A percentile compares a stretch with the other conserved stretches of the same genome.
These are phyloP conservation scores for Daphoenositta chrysoptera DNA, from an alignment of 2,113 vertebrate species.

Conservation along the genomic window DNA sequence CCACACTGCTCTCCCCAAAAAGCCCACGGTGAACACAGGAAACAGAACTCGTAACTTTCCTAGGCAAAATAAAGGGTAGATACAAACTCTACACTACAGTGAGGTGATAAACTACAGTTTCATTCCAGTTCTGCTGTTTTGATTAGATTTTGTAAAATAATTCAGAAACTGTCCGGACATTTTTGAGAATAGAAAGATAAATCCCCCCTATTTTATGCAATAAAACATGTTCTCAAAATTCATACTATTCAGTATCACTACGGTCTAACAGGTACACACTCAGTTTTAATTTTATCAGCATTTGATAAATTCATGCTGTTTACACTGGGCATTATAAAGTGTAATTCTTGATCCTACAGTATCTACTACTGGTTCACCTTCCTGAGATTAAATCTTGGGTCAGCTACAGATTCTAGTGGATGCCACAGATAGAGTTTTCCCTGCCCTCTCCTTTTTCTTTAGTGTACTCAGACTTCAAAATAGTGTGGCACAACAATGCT, in stretches of 20 bases:
- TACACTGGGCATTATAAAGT: not conserved
- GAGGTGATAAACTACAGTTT: not conserved
- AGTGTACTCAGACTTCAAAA: not conserved
- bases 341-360: not conserved
- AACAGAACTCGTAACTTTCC: not conserved
- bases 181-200: not conserved
- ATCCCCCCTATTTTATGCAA: not conserved
- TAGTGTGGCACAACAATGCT: not conserved
- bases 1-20: not conserved
- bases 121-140: not conserved
- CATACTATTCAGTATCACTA: not conserved
- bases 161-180: not conserved
- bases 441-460: not conserved
- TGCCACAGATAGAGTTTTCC: not conserved
- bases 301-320: not conserved
- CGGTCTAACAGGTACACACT: not conserved
- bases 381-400: not conserved
- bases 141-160: not conserved
- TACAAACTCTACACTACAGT: not conserved
- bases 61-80: not conserved
- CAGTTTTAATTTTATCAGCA: not conserved
- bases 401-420: not conserved
- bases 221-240: not conserved
- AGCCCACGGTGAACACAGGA: not conserved
- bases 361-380: not conserved